Base-by-base conservation (phyloP, 2,888 invertebrate genomes). In the Actias luna region DNA sequence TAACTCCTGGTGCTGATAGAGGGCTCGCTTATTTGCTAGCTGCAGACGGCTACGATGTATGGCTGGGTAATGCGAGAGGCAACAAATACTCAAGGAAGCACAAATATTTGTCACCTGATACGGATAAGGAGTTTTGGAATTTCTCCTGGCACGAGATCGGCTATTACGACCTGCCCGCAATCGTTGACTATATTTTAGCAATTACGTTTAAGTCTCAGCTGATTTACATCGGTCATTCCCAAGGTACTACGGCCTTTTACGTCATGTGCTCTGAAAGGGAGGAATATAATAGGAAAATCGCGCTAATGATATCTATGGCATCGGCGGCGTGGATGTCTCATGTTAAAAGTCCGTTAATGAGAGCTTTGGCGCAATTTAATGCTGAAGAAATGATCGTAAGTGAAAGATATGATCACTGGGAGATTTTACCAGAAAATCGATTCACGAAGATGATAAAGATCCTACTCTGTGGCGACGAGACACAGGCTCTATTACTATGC, bases 281-380 rank as follows among this genome's bases (percentile, higher is more conserved):
- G 16, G 60, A 63, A 25, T 60, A 60, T 31, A 63, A 63, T 35
- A 29, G 31, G 1, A 63, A 63, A 52, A 59, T 63, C 8, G 57
- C 57, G 1, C 4, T 60, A 25, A 16, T 55, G 4, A 35, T 60
- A 10, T 60, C 46, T 5, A 33, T 63, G 14, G 63, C 27, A 10
- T 58, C 62, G 8, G 25, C 52, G 3, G 7, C 31, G 14, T 8
- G 5, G 8, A 16, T n/a, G 29, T 55, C 52, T n/a, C n/a, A n/a
- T n/a, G n/a, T n/a, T n/a, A n/a, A n/a, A n/a, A n/a, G n/a, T n/a
- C n/a, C n/a, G n/a, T n/a, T n/a, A n/a, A n/a, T n/a, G n/a, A n/a
- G n/a, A 27, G 46, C 8, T 22, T 46, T 46, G 22, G 22, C 22
- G 10, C 22, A 46, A 46, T 46, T 46, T 12, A 57, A 63, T 39